Percentiles rank a stretch among this genome's conserved stretches.
Evolutionary conservation across 1,140 invertebrate species (phyloP).

Genomic region (Lepidostoma basale): DNA sequence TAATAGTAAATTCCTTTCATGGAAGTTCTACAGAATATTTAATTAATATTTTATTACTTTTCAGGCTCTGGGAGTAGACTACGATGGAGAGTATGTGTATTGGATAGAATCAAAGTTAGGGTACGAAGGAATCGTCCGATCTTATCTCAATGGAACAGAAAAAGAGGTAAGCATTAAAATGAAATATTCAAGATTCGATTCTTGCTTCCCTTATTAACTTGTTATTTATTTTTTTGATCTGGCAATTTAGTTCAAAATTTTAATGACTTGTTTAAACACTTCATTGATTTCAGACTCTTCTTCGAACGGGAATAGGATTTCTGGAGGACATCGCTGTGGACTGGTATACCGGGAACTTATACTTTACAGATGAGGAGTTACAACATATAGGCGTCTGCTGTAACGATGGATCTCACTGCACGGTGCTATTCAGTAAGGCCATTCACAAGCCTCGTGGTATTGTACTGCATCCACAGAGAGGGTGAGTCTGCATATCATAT

Average conservation of each 20-base stretch:
- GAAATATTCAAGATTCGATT: neutral
- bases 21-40: too few relatives aligned
- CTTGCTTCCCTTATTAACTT: too few relatives aligned
- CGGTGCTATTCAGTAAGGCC: slow-evolving; percentile 64
- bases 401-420: slow-evolving; percentile 66
- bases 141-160: slow-evolving; percentile 61
- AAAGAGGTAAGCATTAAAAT: slow-evolving; percentile 55
- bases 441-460: slow-evolving; percentile 68
- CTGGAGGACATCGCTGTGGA: slow-evolving; percentile 82
- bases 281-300: slow-evolving; percentile 55
- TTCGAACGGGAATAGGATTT: slow-evolving; percentile 70
- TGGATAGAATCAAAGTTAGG: slow-evolving; percentile 74
- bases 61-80: slow-evolving; percentile 71
- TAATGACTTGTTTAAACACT: neutral
- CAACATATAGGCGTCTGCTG: slow-evolving; percentile 78
- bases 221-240: neutral
- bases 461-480: slow-evolving; percentile 65
- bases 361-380: slow-evolving; percentile 77
- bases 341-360: slow-evolving; percentile 80
- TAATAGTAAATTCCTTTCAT: too few relatives aligned
- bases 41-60: slow-evolving; percentile 54
- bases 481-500: too few relatives aligned
- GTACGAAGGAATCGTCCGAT: slow-evolving; percentile 69
- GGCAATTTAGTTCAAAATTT: neutral
- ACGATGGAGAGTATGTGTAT: slow-evolving; percentile 71